These are phyloP conservation scores for Ophioninae sp. DNA, from an alignment of 2,888 invertebrate species.

Conservation along the genomic window DNA sequence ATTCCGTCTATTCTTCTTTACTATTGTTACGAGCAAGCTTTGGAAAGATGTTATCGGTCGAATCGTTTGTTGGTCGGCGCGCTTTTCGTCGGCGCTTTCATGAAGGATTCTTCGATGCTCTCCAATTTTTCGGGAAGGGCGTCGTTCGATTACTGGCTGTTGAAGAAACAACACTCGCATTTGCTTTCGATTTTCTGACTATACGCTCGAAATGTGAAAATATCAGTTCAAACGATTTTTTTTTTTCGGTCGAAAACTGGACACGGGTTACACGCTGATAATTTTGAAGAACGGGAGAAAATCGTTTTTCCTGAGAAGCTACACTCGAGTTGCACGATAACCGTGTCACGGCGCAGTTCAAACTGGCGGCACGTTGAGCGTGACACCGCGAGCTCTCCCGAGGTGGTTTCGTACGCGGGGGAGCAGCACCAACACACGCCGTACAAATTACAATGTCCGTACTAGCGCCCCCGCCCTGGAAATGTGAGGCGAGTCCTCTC, in stretches of 20 bases:
- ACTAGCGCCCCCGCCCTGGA: conserved; percentile 16
- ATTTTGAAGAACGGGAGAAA: conserved; percentile 5
- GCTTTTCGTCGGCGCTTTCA: neutral
- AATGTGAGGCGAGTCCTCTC: conserved; percentile 32
- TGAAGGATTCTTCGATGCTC: neutral
- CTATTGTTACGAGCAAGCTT: neutral
- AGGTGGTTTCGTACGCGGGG: conserved; percentile 26
- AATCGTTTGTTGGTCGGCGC: neutral
- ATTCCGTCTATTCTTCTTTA: neutral
- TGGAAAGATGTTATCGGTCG: no score
- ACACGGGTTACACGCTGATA: neutral
- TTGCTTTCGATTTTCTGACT: neutral
- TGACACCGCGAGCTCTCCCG: conserved; percentile 67
- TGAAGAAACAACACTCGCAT: neutral
- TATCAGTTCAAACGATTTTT: neutral
- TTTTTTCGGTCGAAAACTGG: neutral
- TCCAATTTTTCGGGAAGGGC: neutral
- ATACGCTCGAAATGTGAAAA: neutral
- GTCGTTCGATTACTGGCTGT: neutral
- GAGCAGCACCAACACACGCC: conserved; percentile 11
- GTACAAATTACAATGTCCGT: conserved; percentile 33
- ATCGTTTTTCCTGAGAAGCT: conserved; percentile 18
- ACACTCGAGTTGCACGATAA: conserved; percentile 59
- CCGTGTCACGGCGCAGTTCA: conserved; percentile 72
- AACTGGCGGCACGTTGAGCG: conserved; percentile 75